A percentile compares a stretch with the other conserved stretches of the same genome.
These are phyloP conservation scores for Danio jaintianensis DNA, from an alignment of 2,797 vertebrate genomes.

Conservation along the genomic window DNA sequence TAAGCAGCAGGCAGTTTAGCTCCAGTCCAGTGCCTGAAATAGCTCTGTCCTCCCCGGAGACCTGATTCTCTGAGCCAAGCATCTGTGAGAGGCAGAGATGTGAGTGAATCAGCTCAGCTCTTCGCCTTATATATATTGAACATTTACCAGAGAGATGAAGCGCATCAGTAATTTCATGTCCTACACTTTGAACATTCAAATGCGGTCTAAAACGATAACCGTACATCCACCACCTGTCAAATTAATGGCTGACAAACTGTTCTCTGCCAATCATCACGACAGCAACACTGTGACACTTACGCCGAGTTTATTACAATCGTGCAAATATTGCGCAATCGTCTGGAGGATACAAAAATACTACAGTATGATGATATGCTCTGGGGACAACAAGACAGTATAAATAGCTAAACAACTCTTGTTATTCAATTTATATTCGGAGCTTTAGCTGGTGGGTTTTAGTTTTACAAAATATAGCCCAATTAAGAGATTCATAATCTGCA, in stretches of 20 bases:
- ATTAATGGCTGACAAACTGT: slow-evolving; percentile 15
- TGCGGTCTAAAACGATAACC: neutral
- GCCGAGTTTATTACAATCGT: neutral
- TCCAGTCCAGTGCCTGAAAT: slow-evolving; percentile 41
- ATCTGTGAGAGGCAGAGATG: neutral
- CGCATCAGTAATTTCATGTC: neutral
- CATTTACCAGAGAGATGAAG: neutral
- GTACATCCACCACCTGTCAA: neutral
- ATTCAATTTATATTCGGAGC: neutral
- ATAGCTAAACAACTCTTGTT: neutral
- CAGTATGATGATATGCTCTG: neutral
- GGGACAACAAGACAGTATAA: neutral
- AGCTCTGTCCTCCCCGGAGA: slow-evolving; percentile 18
- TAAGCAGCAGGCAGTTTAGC: slow-evolving; percentile 23
- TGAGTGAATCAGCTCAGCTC: neutral
- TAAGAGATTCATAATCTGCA: neutral
- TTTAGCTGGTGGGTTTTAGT: neutral
- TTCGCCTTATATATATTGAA: neutral
- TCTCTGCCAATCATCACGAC: neutral
- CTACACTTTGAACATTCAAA: neutral
- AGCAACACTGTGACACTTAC: slow-evolving; percentile 14
- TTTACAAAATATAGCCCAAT: neutral
- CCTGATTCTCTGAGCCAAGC: slow-evolving; percentile 38
- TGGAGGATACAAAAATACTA: neutral
- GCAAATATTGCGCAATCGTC: neutral